A percentile compares a stretch with the other conserved stretches of the same genome.
These are phyloP conservation scores for Arizona elegans DNA, from an alignment of 2,113 vertebrate species.

Conservation along the genomic window DNA sequence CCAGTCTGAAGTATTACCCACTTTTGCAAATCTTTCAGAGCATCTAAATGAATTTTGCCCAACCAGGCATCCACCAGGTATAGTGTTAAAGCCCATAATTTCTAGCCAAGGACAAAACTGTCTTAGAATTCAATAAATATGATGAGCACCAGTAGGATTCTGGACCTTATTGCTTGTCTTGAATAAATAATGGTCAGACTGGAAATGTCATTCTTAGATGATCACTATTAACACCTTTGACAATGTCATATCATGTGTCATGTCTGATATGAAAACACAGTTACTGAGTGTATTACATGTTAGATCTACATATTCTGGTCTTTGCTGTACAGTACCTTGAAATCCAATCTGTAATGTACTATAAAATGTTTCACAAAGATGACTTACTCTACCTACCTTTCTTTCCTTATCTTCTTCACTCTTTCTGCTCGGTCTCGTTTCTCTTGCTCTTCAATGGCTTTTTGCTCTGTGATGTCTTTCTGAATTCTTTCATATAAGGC, in stretches of 20 bases:
- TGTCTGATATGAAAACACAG: neutral
- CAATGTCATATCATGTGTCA: neutral
- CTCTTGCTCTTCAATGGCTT: conserved; percentile 84
- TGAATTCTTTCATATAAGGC: conserved; percentile 87
- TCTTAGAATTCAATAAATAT: neutral
- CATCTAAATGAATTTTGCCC: neutral
- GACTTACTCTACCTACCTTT: conserved; percentile 73
- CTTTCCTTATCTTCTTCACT: conserved; percentile 82
- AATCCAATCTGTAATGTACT: neutral
- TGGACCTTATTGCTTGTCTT: neutral
- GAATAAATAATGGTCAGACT: neutral
- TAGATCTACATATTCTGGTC: neutral
- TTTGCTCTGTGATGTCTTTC: conserved; percentile 88
- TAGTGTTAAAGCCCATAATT: neutral
- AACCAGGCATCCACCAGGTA: neutral
- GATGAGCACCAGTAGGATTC: neutral
- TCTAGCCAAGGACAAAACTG: neutral
- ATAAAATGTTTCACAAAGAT: neutral
- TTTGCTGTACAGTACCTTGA: neutral
- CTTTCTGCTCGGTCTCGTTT: conserved; percentile 86
- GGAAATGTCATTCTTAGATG: neutral
- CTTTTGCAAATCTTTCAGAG: neutral
- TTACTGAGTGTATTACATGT: neutral
- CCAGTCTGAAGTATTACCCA: neutral
- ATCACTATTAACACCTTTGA: neutral